phyloP scores from a whole-genome alignment of 2,113 vertebrate genomes.

The human region DNA sequence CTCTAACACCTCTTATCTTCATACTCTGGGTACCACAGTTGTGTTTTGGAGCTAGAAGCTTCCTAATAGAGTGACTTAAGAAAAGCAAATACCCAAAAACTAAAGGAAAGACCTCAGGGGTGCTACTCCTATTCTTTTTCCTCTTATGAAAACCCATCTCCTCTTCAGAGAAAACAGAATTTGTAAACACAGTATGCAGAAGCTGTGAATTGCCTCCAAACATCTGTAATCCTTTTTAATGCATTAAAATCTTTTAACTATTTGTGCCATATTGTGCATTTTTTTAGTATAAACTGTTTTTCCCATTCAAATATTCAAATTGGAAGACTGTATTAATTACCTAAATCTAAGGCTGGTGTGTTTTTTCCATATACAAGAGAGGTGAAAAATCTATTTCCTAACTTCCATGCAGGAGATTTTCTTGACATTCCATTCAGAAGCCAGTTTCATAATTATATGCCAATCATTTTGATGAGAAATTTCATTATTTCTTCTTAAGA shows the following conservation, averaged over 20 bases:
- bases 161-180: background rate
- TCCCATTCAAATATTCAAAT: background rate
- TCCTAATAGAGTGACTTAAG: background rate
- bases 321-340: background rate
- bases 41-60: background rate
- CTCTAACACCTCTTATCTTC: background rate
- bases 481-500: conserved; percentile 53
- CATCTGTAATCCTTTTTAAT: background rate
- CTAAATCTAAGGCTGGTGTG: background rate
- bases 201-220: background rate
- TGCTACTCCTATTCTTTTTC: background rate
- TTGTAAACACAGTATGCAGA: background rate
- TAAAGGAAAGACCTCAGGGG: background rate
- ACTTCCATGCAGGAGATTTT: background rate
- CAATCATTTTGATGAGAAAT: conserved; percentile 42
- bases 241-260: background rate
- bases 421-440: background rate
- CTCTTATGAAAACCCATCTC: background rate
- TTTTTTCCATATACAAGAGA: background rate
- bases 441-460: conserved; percentile 45
- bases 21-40: background rate
- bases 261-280: background rate
- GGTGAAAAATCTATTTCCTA: background rate
- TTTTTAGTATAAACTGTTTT: conserved; percentile 9
- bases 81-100: background rate